Percentiles rank a stretch among this genome's conserved stretches.
phyloP scores from a whole-genome alignment of 2,113 vertebrate species.

The Pachycephala philippinensis region DNA sequence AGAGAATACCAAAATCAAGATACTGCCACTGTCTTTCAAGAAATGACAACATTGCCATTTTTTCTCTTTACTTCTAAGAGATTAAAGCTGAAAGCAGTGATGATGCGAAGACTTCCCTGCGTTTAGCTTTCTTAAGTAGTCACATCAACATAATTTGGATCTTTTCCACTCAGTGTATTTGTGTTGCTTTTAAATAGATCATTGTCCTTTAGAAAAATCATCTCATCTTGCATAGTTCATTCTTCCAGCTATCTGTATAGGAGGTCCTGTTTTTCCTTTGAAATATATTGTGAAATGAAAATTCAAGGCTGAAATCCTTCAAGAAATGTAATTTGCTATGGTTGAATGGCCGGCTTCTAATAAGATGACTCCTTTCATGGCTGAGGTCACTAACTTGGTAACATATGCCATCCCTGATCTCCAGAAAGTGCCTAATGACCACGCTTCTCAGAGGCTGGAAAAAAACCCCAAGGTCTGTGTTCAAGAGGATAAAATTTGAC shows the following conservation, averaged over 20 bases:
- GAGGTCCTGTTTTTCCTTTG: not conserved
- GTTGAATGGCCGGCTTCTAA: not conserved
- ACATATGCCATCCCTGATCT: not conserved
- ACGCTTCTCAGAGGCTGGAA: not conserved
- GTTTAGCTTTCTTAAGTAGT: not conserved
- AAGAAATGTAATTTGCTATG: not conserved
- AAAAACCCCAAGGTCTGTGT: not conserved
- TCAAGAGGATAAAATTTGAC: not conserved
- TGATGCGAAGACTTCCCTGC: not conserved
- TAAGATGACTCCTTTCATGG: not conserved
- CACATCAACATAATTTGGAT: not conserved
- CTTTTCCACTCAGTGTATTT: not conserved
- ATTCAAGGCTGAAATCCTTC: slow-evolving; percentile 5
- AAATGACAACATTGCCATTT: not conserved
- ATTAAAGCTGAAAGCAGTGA: not conserved
- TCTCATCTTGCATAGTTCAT: not conserved
- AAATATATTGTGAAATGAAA: not conserved
- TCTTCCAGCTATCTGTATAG: not conserved
- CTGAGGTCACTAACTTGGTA: not conserved
- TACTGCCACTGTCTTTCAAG: not conserved
- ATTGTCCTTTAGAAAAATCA: not conserved
- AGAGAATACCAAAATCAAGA: slow-evolving; percentile 12
- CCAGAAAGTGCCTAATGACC: not conserved
- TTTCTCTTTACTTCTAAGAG: not conserved
- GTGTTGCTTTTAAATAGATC: not conserved